Conservation (phyloP, 2,113 vertebrate species). For the Equus przewalskii region DNA sequence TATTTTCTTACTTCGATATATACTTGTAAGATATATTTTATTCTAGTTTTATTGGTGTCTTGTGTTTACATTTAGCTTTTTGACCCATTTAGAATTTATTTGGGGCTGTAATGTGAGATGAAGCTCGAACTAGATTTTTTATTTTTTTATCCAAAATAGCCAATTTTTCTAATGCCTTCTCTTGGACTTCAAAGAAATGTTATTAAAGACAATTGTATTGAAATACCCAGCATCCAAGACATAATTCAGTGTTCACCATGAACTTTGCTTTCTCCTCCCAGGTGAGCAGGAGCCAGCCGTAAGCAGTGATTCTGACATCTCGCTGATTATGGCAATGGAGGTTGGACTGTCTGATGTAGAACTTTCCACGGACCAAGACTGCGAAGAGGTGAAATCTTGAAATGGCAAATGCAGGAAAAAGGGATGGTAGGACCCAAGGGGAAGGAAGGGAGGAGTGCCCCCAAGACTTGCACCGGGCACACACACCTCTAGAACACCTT, state of each 20-base stretch:
- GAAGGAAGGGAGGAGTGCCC: slow-evolving; percentile 76
- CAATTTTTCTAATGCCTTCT: slow-evolving; percentile 1
- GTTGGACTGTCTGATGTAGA: slow-evolving; percentile 93
- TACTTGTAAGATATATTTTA: neutral
- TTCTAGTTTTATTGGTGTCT: neutral
- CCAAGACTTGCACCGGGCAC: slow-evolving; percentile 80
- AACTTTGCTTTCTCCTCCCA: slow-evolving; percentile 84
- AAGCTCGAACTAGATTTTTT: neutral
- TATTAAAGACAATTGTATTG: neutral
- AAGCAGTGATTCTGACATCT: slow-evolving; percentile 96
- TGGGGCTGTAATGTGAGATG: neutral
- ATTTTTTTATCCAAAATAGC: neutral
- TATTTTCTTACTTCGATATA: neutral
- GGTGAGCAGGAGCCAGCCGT: slow-evolving; percentile 94
- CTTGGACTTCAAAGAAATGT: neutral
- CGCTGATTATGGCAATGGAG: slow-evolving; percentile 93
- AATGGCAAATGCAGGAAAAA: slow-evolving; percentile 54
- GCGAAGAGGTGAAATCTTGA: slow-evolving; percentile 94
- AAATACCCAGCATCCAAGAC: neutral
- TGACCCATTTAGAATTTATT: slow-evolving; percentile 42
- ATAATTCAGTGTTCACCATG: neutral
- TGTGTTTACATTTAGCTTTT: slow-evolving; percentile 7
- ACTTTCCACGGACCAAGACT: slow-evolving; percentile 93
- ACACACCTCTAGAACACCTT: slow-evolving; percentile 81
- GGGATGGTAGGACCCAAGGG: slow-evolving; percentile 69